Conservation (phyloP, 2,113 vertebrate genomes). For the Cygnus atratus region DNA sequence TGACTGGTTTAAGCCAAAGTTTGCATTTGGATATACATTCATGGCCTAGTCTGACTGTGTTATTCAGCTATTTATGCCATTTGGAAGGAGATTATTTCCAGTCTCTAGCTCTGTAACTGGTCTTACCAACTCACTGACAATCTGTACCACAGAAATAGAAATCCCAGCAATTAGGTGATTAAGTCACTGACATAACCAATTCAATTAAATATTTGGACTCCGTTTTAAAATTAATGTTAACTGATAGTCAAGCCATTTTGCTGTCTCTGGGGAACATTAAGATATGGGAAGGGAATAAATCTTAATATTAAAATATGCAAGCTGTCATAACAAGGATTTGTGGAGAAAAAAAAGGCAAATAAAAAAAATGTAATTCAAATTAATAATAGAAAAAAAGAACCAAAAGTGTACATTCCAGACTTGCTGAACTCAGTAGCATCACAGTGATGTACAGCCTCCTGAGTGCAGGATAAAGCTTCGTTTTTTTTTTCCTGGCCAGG, state of each 20-base stretch:
- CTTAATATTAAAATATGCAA: not conserved
- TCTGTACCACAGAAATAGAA: constrained; percentile 5
- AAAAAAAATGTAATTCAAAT: not conserved
- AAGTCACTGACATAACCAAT: constrained; percentile 15
- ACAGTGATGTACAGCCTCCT: not conserved
- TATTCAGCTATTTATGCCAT: constrained; percentile 24
- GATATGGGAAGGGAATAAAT: not conserved
- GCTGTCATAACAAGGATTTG: not conserved
- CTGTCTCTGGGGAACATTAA: not conserved
- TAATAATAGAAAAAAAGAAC: not conserved
- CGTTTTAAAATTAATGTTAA: not conserved
- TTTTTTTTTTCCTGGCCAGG: not conserved
- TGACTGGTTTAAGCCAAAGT: constrained; percentile 31
- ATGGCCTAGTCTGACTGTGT: constrained; percentile 15
- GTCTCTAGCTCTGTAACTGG: not conserved
- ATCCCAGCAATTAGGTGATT: not conserved
- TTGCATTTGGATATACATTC: constrained; percentile 33
- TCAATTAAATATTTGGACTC: constrained; percentile 26
- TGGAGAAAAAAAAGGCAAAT: not conserved
- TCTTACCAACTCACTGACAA: constrained; percentile 17
- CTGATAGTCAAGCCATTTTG: not conserved
- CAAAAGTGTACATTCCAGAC: not conserved
- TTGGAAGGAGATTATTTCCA: constrained; percentile 43
- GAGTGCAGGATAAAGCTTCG: not conserved
- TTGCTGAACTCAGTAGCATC: not conserved